Evolutionary conservation across 1,140 invertebrate genomes (phyloP), one percentile per base, ranked within the genome.

Genomic region (Papilio polyxenes): DNA sequence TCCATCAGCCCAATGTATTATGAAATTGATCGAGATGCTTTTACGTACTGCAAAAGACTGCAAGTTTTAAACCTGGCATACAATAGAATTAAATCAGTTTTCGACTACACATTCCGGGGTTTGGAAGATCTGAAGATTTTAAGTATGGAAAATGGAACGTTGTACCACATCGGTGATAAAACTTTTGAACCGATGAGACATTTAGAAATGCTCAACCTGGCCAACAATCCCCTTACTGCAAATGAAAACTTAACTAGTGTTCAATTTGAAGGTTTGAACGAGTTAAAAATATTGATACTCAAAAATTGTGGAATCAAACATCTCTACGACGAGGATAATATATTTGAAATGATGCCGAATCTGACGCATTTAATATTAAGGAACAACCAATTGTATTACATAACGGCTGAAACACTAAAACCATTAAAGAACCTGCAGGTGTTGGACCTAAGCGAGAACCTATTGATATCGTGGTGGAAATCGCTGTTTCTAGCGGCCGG

Each of bases 381-480:
- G 75, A 93, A 93, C 79, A 96, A 96, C 84, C 86, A 91, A 81
- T 82, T 96, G 8, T 92, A 86, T 65, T 94, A 87, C 13, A 87
- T 96, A 15, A 88, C 88, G 8, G 83, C 91, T 0, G 89, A 93
- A 83, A 87, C 90, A 76, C 91, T 96, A 69, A 89, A 90, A 75
- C 91, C 93, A 0, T 87, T 95, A 20, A 93, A 91, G 69, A 87
- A 86, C 31, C 86, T 96, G 51, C 86, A 91, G 87, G 88, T 89
- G 13, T 79, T 96, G 51, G 94, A 95, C 86, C 83, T 96, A 74
- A 92, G 94, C 74, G 88, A 92, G 80, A 96, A 96, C 90, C 84
- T 93, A 8, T 82, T 96, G 23, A 89, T 92, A 65, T 88, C 93
- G 2, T 95, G 95, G 95, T 92, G 95, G 88, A 88, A 89, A 44